Conservation (phyloP, 2,113 vertebrate species). For the Sturnus vulgaris region DNA sequence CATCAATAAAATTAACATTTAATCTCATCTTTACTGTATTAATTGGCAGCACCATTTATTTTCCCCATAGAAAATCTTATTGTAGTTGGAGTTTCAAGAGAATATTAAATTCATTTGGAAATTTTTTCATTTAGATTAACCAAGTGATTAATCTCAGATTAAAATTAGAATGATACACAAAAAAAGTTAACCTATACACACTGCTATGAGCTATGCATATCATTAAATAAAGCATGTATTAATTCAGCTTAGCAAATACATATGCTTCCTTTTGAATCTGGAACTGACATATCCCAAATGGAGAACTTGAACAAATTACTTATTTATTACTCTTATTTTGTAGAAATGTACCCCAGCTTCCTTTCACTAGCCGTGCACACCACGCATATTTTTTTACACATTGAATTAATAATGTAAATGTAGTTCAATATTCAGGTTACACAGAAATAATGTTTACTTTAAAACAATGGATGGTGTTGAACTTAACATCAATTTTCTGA, state of each 20-base stretch:
- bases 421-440: not conserved
- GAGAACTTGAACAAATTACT: not conserved
- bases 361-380: not conserved
- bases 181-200: not conserved
- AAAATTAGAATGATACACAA: not conserved
- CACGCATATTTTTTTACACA: not conserved
- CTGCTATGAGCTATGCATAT: not conserved
- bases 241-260: not conserved
- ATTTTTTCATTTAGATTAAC: not conserved
- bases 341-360: not conserved
- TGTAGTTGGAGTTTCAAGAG: not conserved
- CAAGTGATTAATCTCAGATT: not conserved
- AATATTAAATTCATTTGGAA: not conserved
- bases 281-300: not conserved
- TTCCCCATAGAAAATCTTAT: not conserved
- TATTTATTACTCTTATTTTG: not conserved
- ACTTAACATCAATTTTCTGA: not conserved
- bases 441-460: not conserved
- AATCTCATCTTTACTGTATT: not conserved
- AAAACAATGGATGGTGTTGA: not conserved
- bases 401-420: not conserved
- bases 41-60: not conserved
- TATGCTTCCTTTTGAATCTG: not conserved
- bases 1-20: not conserved
- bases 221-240: not conserved